Conservation (phyloP, 2,888 invertebrate species). For the Hirtodrosophila trivittata region DNA sequence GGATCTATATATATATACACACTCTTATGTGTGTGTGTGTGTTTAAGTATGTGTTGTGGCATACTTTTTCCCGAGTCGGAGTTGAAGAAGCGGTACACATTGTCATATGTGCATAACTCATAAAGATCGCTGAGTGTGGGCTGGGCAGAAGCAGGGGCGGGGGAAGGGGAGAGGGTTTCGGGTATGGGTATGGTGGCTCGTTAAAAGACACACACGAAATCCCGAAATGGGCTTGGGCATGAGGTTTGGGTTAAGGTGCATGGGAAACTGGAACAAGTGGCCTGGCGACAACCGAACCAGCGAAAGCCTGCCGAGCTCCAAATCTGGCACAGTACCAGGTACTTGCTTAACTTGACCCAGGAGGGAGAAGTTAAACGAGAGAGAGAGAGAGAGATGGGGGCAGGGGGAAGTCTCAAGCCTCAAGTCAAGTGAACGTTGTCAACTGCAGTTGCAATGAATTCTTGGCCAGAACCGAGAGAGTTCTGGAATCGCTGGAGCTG, state of each 20-base stretch:
- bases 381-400: constrained; percentile 5
- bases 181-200: constrained; percentile 34
- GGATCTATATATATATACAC: constrained; percentile 27
- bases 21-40: constrained; percentile 62
- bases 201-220: constrained; percentile 48
- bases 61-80: constrained; percentile 58
- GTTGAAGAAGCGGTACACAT: constrained; percentile 38
- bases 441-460: constrained; percentile 40
- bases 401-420: constrained; percentile 3
- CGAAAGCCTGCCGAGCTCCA: constrained; percentile 50
- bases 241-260: constrained; percentile 73
- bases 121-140: constrained; percentile 53
- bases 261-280: constrained; percentile 79
- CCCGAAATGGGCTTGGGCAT: constrained; percentile 61
- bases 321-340: constrained; percentile 62
- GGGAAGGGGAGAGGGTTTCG: constrained; percentile 2
- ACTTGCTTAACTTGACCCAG: constrained; percentile 74
- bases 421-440: constrained; percentile 58
- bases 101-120: constrained; percentile 75
- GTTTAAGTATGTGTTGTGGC: constrained; percentile 53
- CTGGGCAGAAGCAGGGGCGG: neutral
- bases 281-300: constrained; percentile 48
- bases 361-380: constrained; percentile 9
- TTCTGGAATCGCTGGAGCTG: constrained; percentile 29
- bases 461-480: constrained; percentile 36